Evolutionary conservation across 2,888 invertebrate species (phyloP).

Genomic region (Nudaria mundana): DNA sequence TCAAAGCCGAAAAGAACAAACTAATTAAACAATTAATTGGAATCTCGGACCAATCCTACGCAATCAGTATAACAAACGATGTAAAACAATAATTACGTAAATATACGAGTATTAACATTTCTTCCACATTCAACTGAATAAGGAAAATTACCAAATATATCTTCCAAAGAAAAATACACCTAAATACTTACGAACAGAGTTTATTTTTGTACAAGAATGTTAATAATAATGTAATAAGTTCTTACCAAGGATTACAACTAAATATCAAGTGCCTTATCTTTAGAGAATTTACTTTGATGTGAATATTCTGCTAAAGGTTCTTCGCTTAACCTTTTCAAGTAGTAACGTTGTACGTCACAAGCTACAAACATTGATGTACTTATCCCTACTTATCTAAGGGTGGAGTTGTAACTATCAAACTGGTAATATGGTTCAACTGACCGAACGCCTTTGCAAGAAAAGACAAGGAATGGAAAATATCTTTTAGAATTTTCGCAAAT

Average conservation of each 20-base stretch:
- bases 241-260: slow-evolving; percentile 27
- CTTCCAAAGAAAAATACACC: slow-evolving; percentile 6
- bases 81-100: slow-evolving; percentile 12
- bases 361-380: slow-evolving; percentile 15
- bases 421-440: too few relatives aligned
- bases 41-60: not conserved
- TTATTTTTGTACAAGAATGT: slow-evolving; percentile 2
- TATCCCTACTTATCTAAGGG: slow-evolving; percentile 23
- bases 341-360: slow-evolving; percentile 16
- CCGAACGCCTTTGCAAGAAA: too few relatives aligned
- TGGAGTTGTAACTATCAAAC: slow-evolving; percentile 11
- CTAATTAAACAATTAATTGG: not conserved
- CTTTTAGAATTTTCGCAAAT: too few relatives aligned
- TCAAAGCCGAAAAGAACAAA: not conserved
- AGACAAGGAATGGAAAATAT: too few relatives aligned
- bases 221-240: slow-evolving; percentile 25
- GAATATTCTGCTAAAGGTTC: slow-evolving; percentile 21
- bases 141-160: not conserved
- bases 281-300: slow-evolving; percentile 34
- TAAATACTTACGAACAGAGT: slow-evolving; percentile 1
- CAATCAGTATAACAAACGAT: slow-evolving; percentile 2
- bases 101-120: slow-evolving; percentile 12
- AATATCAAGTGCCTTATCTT: slow-evolving; percentile 35
- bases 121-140: slow-evolving; percentile 13
- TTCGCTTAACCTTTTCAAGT: slow-evolving; percentile 29